Conservation (phyloP, 1,140 invertebrate species). For the Trissolcus basalis region DNA sequence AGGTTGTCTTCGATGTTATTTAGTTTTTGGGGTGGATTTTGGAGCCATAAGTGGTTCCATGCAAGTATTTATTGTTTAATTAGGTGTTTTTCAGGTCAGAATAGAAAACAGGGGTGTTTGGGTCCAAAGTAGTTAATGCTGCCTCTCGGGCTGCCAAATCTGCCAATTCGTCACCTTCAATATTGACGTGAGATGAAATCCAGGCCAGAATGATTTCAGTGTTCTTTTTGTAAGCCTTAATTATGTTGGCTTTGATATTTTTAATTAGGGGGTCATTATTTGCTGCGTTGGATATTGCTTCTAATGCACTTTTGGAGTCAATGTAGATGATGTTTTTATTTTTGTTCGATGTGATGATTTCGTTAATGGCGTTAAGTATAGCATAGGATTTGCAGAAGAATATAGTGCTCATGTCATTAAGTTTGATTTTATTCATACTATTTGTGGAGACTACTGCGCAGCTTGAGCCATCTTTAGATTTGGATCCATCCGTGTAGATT, state of each 20-base stretch:
- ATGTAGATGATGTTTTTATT: neutral
- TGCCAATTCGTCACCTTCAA: conserved; percentile 12
- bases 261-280: conserved; percentile 3
- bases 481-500: conserved; percentile 10
- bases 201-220: neutral
- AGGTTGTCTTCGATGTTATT: neutral
- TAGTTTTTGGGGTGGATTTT: neutral
- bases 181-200: conserved; percentile 14
- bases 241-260: neutral
- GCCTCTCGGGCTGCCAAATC: conserved; percentile 4
- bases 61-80: neutral
- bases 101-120: neutral
- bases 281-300: neutral
- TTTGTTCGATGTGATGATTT: neutral
- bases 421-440: neutral
- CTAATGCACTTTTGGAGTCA: conserved; percentile 5
- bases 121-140: neutral
- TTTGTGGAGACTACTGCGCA: conserved; percentile 10
- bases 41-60: conserved; percentile 11
- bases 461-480: neutral
- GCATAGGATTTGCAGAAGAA: conserved; percentile 16
- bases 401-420: neutral
- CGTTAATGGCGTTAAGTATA: neutral
- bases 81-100: neutral
- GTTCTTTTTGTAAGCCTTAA: neutral